Conservation (phyloP, 2,888 invertebrate genomes). For the Idaea straminata region DNA sequence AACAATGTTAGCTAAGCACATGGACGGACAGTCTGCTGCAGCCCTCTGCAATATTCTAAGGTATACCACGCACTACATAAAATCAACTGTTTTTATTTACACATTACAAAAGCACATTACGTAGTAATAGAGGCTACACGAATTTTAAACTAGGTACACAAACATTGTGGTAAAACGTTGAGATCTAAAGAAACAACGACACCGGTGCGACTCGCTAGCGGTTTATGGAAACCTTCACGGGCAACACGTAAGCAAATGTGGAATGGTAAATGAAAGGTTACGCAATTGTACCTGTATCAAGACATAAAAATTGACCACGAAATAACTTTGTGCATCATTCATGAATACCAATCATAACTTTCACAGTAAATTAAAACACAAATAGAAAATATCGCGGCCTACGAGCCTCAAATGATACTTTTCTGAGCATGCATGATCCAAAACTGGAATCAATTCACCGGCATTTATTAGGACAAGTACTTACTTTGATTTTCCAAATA, state of each 20-base stretch:
- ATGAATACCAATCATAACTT: slow-evolving; percentile 2
- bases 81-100: slow-evolving; percentile 4
- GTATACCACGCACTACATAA: background rate
- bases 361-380: slow-evolving; percentile 5
- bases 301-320: slow-evolving; percentile 19
- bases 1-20: background rate
- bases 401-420: slow-evolving; percentile 28
- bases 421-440: slow-evolving; percentile 45
- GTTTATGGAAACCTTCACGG: slow-evolving; percentile 70
- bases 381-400: slow-evolving; percentile 20
- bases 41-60: background rate
- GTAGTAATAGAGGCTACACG: background rate
- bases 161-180: slow-evolving; percentile 7
- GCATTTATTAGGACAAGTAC: slow-evolving; percentile 48
- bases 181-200: slow-evolving; percentile 1
- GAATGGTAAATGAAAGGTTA: slow-evolving; percentile 75
- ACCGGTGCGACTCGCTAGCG: slow-evolving; percentile 69
- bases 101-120: background rate
- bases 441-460: slow-evolving; percentile 62
- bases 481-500: slow-evolving; percentile 61
- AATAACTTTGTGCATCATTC: slow-evolving; percentile 6
- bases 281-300: slow-evolving; percentile 69
- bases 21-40: background rate
- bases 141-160: background rate
- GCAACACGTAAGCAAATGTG: slow-evolving; percentile 78